Evolutionary conservation across 2,113 vertebrate genomes (phyloP).

Genomic region (Lepus europaeus): DNA sequence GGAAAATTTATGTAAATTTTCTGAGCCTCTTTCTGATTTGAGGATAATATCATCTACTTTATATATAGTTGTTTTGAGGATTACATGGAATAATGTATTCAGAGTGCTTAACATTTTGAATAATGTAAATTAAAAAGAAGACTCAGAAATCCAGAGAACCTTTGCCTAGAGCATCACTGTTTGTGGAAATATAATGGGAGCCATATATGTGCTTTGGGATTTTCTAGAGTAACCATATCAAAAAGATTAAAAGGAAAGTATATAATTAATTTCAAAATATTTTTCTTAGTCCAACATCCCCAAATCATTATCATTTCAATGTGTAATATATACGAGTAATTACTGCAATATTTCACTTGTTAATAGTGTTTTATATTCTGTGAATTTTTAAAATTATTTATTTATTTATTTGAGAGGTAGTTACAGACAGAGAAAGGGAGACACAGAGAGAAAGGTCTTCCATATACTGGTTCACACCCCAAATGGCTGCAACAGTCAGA

Average conservation of each 20-base stretch:
- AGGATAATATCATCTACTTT: background rate
- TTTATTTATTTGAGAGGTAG: too few relatives aligned
- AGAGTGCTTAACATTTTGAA: background rate
- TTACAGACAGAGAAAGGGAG: too few relatives aligned
- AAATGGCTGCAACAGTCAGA: too few relatives aligned
- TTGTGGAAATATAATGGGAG: background rate
- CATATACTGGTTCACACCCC: too few relatives aligned
- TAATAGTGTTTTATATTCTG: background rate
- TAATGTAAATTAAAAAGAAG: background rate
- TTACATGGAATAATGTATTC: background rate
- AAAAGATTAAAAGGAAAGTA: background rate
- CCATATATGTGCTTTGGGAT: background rate
- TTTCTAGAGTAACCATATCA: background rate
- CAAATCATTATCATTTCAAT: background rate
- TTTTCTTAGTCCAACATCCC: background rate
- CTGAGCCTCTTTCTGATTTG: slow-evolving; percentile 12
- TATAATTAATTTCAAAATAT: background rate
- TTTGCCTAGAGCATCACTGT: background rate
- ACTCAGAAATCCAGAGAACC: background rate
- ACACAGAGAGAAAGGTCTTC: too few relatives aligned
- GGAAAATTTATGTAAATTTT: background rate
- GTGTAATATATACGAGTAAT: background rate
- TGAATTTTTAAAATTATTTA: too few relatives aligned
- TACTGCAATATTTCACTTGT: background rate
- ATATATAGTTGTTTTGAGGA: background rate